Percentiles rank a stretch among this genome's conserved stretches.
Evolutionary conservation across 2,888 invertebrate species (phyloP).

Genomic region (Branchellion lobata): DNA sequence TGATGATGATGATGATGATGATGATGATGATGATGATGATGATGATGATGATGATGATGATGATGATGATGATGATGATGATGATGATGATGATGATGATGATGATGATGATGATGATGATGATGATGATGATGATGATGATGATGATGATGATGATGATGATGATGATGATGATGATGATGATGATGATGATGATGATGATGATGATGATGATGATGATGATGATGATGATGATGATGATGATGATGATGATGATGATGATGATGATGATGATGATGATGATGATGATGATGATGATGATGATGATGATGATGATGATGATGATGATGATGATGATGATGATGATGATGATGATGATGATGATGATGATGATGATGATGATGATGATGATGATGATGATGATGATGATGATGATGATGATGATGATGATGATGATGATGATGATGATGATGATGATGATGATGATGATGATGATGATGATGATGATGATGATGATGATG

Average conservation of each 20-base stretch:
- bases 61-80: background rate
- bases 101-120: conserved; percentile 12
- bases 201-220: conserved; percentile 6
- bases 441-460: conserved; percentile 6
- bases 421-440: conserved; percentile 14
- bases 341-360: conserved; percentile 12
- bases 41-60: conserved; percentile 11
- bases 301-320: background rate
- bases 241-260: conserved; percentile 13
- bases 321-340: background rate
- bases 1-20: conserved; percentile 13
- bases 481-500: conserved; percentile 13
- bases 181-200: conserved; percentile 14
- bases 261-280: background rate
- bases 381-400: conserved; percentile 13
- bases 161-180: background rate
- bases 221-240: background rate
- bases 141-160: conserved; percentile 13
- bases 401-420: background rate
- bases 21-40: background rate
- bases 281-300: conserved; percentile 11
- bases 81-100: background rate
- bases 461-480: background rate
- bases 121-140: background rate
- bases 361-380: background rate